Conservation (phyloP, 2,888 invertebrate species). For the Hemithea aestivaria region DNA sequence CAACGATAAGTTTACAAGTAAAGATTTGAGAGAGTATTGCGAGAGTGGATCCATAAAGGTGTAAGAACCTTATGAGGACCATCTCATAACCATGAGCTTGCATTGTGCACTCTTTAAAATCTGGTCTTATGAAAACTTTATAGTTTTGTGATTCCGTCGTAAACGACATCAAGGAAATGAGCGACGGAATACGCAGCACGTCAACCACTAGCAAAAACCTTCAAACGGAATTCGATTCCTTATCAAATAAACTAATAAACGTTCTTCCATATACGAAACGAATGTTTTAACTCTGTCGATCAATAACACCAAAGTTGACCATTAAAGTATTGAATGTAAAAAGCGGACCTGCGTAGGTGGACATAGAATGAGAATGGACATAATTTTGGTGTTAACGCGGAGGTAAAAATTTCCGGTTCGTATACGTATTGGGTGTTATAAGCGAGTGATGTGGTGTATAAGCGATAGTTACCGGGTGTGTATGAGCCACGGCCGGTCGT, state of each 20-base stretch:
- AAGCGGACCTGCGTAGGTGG: conserved; percentile 52
- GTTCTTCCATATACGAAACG: conserved; percentile 11
- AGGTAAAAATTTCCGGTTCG: conserved; percentile 7
- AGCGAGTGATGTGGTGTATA: conserved; percentile 16
- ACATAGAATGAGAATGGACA: conserved; percentile 49
- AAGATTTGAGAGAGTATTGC: too few relatives aligned
- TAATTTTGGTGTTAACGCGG: conserved; percentile 33
- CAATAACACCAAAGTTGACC: conserved; percentile 21
- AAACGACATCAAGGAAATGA: not conserved
- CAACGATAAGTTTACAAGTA: too few relatives aligned
- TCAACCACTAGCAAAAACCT: conserved; percentile 6
- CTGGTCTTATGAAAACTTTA: too few relatives aligned
- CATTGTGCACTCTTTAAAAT: too few relatives aligned
- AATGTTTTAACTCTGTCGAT: conserved; percentile 13
- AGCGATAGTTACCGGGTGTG: conserved; percentile 26
- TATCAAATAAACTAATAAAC: conserved; percentile 7
- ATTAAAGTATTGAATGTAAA: conserved; percentile 24
- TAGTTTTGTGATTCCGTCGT: too few relatives aligned
- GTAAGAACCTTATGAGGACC: too few relatives aligned
- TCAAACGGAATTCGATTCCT: conserved; percentile 7
- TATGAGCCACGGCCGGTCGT: conserved; percentile 34
- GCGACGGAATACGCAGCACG: conserved; percentile 8
- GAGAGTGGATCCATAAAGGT: too few relatives aligned
- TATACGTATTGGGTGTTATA: conserved; percentile 17
- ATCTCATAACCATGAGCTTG: too few relatives aligned